Evolutionary conservation across 2,888 invertebrate genomes (phyloP), one percentile per base, ranked within the genome.

Genomic region (Thysanoteuthis rhombus): DNA sequence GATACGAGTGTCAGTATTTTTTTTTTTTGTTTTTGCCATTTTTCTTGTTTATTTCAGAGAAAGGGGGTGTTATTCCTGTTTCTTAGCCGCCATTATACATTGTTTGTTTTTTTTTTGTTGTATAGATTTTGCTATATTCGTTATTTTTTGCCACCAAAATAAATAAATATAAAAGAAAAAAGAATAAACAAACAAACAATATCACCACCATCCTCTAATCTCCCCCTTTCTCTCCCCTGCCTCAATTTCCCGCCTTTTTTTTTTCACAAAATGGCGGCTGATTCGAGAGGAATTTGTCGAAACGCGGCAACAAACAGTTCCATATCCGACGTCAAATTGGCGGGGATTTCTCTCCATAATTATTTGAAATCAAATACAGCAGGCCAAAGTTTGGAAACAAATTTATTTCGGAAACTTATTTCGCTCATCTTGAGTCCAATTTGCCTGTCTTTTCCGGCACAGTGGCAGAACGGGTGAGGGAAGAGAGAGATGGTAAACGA

Each of bases 221-320:
- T 58, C 16, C 12, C 36, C 12, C 10, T n/a, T n/a, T 36, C 36
- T 75, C 75, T n/a, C n/a, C 12, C n/a, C n/a, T 75, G 16, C n/a
- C 36, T 75, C n/a, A n/a, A 75, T 75, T 75, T 58, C 75, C 75
- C 75, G n/a, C 75, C 19, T n/a, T n/a, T 58, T 58, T 75, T 75
- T 75, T 75, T 75, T 75, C 75, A 19, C 75, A 75, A 75, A 75
- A 75, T 75, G 75, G 75, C 75, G 75, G 75, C 75, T 75, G 75
- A 75, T 75, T 75, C n/a, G 75, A 75, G 75, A 75, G 75, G 75
- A 75, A 75, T 75, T 75, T 75, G 75, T 75, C 75, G 75, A 75
- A 75, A 75, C 75, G 75, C 36, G 75, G 75, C 75, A 75, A 75
- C 75, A 75, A 75, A 75, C 75, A 75, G 75, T 75, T 75, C 12